Conservation (phyloP, 2,888 invertebrate species). For the Molorchus minor region DNA sequence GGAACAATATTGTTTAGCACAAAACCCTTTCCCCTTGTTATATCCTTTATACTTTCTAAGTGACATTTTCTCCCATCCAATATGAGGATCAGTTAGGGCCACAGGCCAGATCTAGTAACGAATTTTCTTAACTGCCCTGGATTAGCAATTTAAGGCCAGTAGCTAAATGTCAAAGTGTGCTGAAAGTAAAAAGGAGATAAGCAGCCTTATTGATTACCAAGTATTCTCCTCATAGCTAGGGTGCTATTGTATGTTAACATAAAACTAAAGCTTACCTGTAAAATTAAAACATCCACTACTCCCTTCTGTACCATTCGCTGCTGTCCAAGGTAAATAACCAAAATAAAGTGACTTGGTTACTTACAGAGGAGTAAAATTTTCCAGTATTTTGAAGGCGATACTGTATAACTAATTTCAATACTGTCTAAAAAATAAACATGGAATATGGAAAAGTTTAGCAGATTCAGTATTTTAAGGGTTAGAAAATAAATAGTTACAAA, state of each 20-base stretch:
- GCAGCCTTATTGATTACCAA: neutral
- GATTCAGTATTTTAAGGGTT: neutral
- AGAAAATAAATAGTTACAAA: too few relatives aligned
- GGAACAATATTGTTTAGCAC: conserved; percentile 74
- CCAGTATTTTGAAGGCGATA: conserved; percentile 69
- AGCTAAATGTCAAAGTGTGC: conserved; percentile 61
- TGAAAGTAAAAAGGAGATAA: conserved; percentile 38
- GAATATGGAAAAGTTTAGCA: neutral
- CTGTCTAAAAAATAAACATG: conserved; percentile 60
- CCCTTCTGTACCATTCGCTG: conserved; percentile 68
- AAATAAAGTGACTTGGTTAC: conserved; percentile 58
- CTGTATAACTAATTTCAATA: conserved; percentile 72
- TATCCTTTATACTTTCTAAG: conserved; percentile 71
- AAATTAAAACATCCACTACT: conserved; percentile 63
- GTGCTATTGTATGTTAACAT: neutral
- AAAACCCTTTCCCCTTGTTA: too few relatives aligned
- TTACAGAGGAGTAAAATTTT: conserved; percentile 64
- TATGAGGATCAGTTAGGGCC: conserved; percentile 75
- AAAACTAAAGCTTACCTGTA: conserved; percentile 57
- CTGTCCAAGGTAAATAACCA: conserved; percentile 82
- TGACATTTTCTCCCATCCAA: conserved; percentile 77
- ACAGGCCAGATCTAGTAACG: conserved; percentile 76
- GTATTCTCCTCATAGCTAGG: too few relatives aligned
- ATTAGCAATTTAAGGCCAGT: conserved; percentile 67
- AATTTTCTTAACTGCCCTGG: conserved; percentile 67